These are phyloP conservation scores for Trichomalopsis sarcophagae DNA, from an alignment of 1,140 invertebrate species.

Conservation along the genomic window DNA sequence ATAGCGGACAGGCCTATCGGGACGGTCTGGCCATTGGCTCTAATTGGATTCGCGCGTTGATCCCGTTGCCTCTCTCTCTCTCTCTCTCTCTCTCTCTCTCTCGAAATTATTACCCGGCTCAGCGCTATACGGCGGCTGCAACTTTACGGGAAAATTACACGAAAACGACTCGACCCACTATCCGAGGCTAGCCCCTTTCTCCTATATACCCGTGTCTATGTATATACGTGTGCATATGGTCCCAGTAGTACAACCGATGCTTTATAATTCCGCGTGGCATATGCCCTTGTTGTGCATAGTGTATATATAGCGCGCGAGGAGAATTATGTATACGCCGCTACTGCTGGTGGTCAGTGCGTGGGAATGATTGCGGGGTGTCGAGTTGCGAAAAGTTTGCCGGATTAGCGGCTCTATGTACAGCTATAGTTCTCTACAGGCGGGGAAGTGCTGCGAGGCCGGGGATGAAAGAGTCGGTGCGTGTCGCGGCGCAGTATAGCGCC, in stretches of 20 bases:
- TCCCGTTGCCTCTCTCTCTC: slow-evolving; percentile 33
- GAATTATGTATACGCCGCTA: background rate
- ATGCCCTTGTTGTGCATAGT: background rate
- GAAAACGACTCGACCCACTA: background rate
- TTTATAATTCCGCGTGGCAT: background rate
- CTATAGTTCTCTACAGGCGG: background rate
- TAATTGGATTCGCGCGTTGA: slow-evolving; percentile 61
- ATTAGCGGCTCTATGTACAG: background rate
- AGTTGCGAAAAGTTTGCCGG: slow-evolving; percentile 26
- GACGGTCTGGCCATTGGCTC: slow-evolving; percentile 50
- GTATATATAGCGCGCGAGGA: no score
- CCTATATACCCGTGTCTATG: background rate
- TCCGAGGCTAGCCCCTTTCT: background rate
- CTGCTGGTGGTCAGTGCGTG: background rate
- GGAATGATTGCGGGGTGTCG: slow-evolving; percentile 21
- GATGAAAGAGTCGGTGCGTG: background rate
- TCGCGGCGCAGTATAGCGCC: background rate
- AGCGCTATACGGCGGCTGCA: background rate
- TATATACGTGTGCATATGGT: background rate
- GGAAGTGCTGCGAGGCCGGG: background rate
- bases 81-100: slow-evolving; percentile 49
- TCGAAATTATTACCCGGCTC: slow-evolving; percentile 56
- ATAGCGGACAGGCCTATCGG: slow-evolving; percentile 6
- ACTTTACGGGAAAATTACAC: slow-evolving; percentile 33
- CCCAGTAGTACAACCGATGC: background rate